Conservation (phyloP, 2,888 invertebrate species). For the Siphonodentalium dalli region DNA sequence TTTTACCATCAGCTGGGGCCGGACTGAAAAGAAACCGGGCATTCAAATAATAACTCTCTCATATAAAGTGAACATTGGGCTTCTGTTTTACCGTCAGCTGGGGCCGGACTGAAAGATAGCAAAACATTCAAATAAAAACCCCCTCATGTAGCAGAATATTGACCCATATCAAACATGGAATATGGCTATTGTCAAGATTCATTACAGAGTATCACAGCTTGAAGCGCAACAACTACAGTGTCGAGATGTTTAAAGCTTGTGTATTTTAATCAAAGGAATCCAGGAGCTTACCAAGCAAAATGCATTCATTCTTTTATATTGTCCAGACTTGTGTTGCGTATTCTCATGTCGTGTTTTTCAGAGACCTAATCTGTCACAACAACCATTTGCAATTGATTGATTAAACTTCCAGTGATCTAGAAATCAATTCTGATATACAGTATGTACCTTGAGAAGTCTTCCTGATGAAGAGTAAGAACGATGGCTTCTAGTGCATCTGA, state of each 20-base stretch:
- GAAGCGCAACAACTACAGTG: no score
- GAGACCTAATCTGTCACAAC: no score
- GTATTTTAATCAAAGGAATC: not conserved
- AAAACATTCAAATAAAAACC: slow-evolving; percentile 48
- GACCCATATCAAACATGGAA: no score
- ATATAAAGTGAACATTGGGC: slow-evolving; percentile 81
- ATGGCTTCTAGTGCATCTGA: slow-evolving; percentile 88
- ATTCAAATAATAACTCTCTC: slow-evolving; percentile 67
- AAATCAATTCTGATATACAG: no score
- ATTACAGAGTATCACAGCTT: no score
- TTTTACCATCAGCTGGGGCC: slow-evolving; percentile 40
- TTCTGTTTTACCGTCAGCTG: slow-evolving; percentile 43
- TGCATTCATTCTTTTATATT: no score
- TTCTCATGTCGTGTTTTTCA: no score
- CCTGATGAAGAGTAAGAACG: slow-evolving; percentile 87
- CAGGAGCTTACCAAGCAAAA: not conserved
- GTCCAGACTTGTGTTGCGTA: no score
- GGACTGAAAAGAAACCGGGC: slow-evolving; percentile 31
- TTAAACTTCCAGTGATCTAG: no score
- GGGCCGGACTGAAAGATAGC: slow-evolving; percentile 38
- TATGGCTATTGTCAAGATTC: no score
- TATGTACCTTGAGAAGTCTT: slow-evolving; percentile 74
- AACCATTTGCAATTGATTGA: no score
- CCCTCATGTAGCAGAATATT: no score
- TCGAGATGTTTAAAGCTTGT: not conserved